phyloP scores from a whole-genome alignment of 2,797 vertebrate species.

The Zonotrichia albicollis region DNA sequence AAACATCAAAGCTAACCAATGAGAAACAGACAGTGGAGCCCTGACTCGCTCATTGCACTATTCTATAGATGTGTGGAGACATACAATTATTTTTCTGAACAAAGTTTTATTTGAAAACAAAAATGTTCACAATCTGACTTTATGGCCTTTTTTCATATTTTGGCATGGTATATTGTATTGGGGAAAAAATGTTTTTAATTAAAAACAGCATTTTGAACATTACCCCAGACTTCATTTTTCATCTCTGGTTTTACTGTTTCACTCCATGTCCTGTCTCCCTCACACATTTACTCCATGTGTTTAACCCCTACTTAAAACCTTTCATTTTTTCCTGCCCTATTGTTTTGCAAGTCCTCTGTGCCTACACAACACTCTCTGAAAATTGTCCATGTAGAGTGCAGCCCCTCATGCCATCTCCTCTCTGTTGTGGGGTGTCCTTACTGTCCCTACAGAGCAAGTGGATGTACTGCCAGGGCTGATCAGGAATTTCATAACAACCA shows the following conservation, averaged over 20 bases:
- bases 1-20: constrained; percentile 57
- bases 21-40: constrained; percentile 56
- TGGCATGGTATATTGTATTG: constrained; percentile 27
- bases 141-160: constrained; percentile 55
- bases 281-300: constrained; percentile 36
- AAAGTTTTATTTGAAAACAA: constrained; percentile 54
- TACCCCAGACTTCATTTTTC: constrained; percentile 37
- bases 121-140: constrained; percentile 60
- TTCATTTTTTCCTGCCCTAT: constrained; percentile 63
- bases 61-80: constrained; percentile 22
- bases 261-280: not conserved
- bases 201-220: constrained; percentile 51
- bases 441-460: not conserved
- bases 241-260: constrained; percentile 28
- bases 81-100: constrained; percentile 51
- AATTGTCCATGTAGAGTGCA: accelerated
- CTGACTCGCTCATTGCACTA: not conserved
- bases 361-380: not conserved
- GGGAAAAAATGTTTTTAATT: constrained; percentile 38
- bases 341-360: constrained; percentile 51
- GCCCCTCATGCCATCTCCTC: not conserved
- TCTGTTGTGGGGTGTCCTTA: not conserved
- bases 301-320: constrained; percentile 49
- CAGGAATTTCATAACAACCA: not conserved
- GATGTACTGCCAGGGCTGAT: not conserved